Conservation (phyloP, 2,888 invertebrate species). For the Steromphala cineraria region DNA sequence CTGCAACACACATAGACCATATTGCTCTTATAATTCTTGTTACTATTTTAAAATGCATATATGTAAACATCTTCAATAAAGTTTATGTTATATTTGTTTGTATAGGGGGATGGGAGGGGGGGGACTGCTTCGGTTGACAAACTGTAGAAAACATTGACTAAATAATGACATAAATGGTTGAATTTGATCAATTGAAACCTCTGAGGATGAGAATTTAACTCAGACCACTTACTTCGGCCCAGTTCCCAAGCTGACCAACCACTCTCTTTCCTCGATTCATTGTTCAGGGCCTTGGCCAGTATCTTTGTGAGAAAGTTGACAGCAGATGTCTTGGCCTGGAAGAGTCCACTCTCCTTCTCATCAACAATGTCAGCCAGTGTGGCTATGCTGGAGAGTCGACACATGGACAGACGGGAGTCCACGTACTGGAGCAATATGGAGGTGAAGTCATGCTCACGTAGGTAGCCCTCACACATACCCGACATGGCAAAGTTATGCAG, state of each 20-base stretch:
- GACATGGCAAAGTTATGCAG: constrained; percentile 39
- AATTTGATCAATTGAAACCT: not conserved
- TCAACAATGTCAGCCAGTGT: constrained; percentile 50
- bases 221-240: constrained; percentile 36
- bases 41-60: too few relatives aligned
- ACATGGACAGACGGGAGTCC: constrained; percentile 34
- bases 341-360: constrained; percentile 49
- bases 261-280: constrained; percentile 8
- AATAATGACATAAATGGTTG: too few relatives aligned
- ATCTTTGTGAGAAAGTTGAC: constrained; percentile 39
- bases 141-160: too few relatives aligned
- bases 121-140: too few relatives aligned
- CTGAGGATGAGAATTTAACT: too few relatives aligned
- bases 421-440: constrained; percentile 40
- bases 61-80: too few relatives aligned
- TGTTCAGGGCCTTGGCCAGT: constrained; percentile 30
- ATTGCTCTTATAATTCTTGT: too few relatives aligned
- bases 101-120: too few relatives aligned
- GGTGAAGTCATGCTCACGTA: constrained; percentile 34
- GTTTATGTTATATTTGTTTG: too few relatives aligned
- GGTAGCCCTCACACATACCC: not conserved
- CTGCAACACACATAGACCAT: constrained; percentile 24
- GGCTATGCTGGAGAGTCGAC: constrained; percentile 39
- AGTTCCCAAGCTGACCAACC: constrained; percentile 47
- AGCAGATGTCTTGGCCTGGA: constrained; percentile 35